Percentiles rank a stretch among this genome's conserved stretches.
Evolutionary conservation across 1,140 invertebrate genomes (phyloP).

Genomic region (Brachionus plicatilis): DNA sequence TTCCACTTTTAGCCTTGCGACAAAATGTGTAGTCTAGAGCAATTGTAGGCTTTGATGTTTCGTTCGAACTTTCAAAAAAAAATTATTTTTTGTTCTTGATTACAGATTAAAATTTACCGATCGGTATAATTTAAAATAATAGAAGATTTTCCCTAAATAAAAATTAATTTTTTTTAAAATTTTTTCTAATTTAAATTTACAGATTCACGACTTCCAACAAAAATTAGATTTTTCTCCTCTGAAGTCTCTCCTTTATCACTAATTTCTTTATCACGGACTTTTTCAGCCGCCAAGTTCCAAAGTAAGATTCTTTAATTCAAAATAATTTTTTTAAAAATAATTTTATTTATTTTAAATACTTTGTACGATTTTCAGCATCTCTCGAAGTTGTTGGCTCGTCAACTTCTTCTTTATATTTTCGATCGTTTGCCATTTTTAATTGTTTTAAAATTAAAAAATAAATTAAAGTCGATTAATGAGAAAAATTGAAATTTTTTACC

Average conservation of each 20-base stretch:
- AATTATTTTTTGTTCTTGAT: no score
- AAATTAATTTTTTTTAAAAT: not conserved
- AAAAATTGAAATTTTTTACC: not conserved
- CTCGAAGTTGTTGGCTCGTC: not conserved
- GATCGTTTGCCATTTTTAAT: not conserved
- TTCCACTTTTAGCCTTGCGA: conserved; percentile 63
- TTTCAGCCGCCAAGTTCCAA: conserved; percentile 22
- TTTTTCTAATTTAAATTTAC: conserved; percentile 41
- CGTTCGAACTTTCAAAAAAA: conserved; percentile 58
- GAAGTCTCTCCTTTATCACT: conserved; percentile 26
- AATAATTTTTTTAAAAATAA: not conserved
- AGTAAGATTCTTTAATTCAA: not conserved
- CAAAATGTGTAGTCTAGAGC: conserved; percentile 80
- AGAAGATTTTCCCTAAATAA: conserved; percentile 70
- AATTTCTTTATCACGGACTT: conserved; percentile 42
- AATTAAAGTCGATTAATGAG: not conserved
- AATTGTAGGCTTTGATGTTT: conserved; percentile 69
- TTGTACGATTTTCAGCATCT: not conserved
- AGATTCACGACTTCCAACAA: conserved; percentile 48
- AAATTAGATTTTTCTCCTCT: conserved; percentile 47
- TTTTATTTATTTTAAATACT: not conserved
- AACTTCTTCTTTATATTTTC: not conserved
- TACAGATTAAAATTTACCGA: conserved; percentile 47
- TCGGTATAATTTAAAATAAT: conserved; percentile 74
- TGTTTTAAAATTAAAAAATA: not conserved